phyloP scores from a whole-genome alignment of 2,888 invertebrate genomes.

The Leptopilina drosophilae region DNA sequence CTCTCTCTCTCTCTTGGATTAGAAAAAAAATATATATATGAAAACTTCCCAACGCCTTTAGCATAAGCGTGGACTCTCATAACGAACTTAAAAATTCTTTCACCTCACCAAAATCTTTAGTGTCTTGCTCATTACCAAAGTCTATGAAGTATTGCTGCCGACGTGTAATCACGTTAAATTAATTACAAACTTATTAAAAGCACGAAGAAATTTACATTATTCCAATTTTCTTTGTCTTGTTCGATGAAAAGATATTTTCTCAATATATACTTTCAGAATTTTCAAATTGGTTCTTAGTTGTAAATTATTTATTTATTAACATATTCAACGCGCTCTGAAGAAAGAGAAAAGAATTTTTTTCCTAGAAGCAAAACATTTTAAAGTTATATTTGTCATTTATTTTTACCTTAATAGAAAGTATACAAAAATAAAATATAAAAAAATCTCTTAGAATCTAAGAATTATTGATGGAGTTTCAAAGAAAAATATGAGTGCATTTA shows the following conservation, averaged over 20 bases:
- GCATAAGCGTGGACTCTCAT: slow-evolving; percentile 8
- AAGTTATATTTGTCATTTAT: too few relatives aligned
- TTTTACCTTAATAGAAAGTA: too few relatives aligned
- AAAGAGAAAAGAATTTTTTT: too few relatives aligned
- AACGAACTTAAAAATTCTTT: slow-evolving; percentile 23
- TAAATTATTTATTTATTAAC: background rate
- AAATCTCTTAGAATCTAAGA: too few relatives aligned
- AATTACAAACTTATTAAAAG: slow-evolving; percentile 17
- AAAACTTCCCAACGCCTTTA: slow-evolving; percentile 1
- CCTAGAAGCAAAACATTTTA: too few relatives aligned
- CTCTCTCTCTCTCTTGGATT: slow-evolving; percentile 11
- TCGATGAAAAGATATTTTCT: background rate
- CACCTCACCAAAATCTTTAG: slow-evolving; percentile 23
- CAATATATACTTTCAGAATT: background rate
- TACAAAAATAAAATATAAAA: too few relatives aligned
- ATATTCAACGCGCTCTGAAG: too few relatives aligned
- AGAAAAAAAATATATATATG: background rate
- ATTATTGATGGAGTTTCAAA: too few relatives aligned
- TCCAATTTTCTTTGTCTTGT: background rate
- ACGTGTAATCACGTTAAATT: slow-evolving; percentile 20
- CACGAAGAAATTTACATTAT: background rate
- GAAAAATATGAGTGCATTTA: too few relatives aligned
- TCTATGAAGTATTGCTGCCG: slow-evolving; percentile 22
- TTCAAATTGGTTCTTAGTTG: too few relatives aligned
- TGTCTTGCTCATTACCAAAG: slow-evolving; percentile 9